These are phyloP conservation scores for Bombus ignitus DNA, from an alignment of 1,140 invertebrate genomes.

Conservation along the genomic window DNA sequence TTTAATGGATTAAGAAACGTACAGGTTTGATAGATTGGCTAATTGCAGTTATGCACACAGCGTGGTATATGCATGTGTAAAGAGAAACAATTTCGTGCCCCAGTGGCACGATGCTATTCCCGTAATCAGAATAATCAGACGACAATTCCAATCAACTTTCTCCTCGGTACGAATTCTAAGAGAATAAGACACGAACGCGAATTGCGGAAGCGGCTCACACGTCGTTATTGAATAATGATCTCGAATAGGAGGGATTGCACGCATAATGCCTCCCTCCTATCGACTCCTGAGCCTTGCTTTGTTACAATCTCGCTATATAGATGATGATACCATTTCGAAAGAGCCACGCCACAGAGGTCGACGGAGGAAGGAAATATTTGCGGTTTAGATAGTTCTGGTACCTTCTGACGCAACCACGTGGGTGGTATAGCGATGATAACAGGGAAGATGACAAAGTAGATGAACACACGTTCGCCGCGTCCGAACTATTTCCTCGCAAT, in stretches of 20 bases:
- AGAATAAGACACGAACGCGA: conserved; percentile 1
- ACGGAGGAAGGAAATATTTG: conserved; percentile 40
- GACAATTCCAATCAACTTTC: conserved; percentile 43
- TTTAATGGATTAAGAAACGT: conserved; percentile 48
- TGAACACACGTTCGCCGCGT: conserved; percentile 7
- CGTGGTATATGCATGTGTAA: background rate
- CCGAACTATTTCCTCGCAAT: conserved; percentile 22
- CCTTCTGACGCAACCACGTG: conserved; percentile 55
- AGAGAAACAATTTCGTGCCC: conserved; percentile 24
- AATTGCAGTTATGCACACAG: conserved; percentile 36
- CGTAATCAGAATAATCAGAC: conserved; percentile 41
- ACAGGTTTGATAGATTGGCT: conserved; percentile 18
- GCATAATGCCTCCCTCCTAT: conserved; percentile 32
- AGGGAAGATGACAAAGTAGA: conserved; percentile 20
- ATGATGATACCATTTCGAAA: conserved; percentile 59
- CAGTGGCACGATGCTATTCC: background rate
- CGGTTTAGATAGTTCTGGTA: conserved; percentile 57
- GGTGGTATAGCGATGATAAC: conserved; percentile 26
- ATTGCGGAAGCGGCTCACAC: conserved; percentile 52
- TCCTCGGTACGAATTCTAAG: conserved; percentile 32
- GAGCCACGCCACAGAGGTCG: conserved; percentile 53
- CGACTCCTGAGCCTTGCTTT: conserved; percentile 45
- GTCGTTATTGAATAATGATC: conserved; percentile 56
- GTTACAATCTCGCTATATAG: conserved; percentile 47
- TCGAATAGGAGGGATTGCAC: conserved; percentile 24